A percentile compares a stretch with the other conserved stretches of the same genome.
phyloP scores from a whole-genome alignment of 2,888 invertebrate genomes.

The Machimus rusticus region DNA sequence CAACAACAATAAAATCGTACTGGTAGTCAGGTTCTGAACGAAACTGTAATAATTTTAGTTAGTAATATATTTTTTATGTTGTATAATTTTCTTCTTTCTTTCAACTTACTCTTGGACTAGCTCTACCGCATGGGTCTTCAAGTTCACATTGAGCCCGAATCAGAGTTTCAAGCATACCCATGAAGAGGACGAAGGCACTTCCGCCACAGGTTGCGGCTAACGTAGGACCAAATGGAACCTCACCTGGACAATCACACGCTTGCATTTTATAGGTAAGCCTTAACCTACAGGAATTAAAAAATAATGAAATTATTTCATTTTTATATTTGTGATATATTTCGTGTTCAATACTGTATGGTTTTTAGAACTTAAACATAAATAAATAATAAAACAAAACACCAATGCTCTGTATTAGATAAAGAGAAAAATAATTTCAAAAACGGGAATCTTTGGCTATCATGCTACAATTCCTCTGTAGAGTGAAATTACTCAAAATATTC shows the following conservation, averaged over 20 bases:
- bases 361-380: too few relatives aligned
- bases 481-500: neutral
- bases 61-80: neutral
- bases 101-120: slow-evolving; percentile 64
- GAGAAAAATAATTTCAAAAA: too few relatives aligned
- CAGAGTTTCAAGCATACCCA: slow-evolving; percentile 87
- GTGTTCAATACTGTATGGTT: too few relatives aligned
- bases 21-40: slow-evolving; percentile 62
- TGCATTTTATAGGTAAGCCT: slow-evolving; percentile 50
- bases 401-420: too few relatives aligned
- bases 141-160: slow-evolving; percentile 85
- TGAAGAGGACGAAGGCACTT: slow-evolving; percentile 85
- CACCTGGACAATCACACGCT: slow-evolving; percentile 81
- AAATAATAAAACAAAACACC: too few relatives aligned
- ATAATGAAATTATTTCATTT: neutral
- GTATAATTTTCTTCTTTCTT: neutral
- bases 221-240: slow-evolving; percentile 79
- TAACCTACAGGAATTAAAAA: neutral
- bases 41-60: slow-evolving; percentile 55
- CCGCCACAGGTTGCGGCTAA: slow-evolving; percentile 86
- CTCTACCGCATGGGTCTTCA: slow-evolving; percentile 84
- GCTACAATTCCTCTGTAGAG: neutral
- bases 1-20: slow-evolving; percentile 63
- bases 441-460: too few relatives aligned
- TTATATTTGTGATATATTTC: neutral